Percentiles rank a stretch among this genome's conserved stretches.
These are phyloP conservation scores for Pluvianellus socialis DNA, from an alignment of 2,113 vertebrate species.

Conservation along the genomic window DNA sequence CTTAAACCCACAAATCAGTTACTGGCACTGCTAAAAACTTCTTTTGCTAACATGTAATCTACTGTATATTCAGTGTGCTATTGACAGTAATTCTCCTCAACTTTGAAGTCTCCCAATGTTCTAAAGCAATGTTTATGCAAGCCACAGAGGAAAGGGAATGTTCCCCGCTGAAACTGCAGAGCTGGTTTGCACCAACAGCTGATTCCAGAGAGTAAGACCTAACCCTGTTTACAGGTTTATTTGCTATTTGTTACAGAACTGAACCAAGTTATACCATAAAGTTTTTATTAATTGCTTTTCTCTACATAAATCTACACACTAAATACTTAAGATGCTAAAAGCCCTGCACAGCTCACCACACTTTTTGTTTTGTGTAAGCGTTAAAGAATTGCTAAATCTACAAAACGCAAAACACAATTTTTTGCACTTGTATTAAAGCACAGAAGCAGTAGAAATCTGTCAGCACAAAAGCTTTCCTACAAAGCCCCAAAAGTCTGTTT, in stretches of 20 bases:
- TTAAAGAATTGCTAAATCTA: neutral
- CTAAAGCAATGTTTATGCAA: neutral
- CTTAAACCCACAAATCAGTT: neutral
- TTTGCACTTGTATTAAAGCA: neutral
- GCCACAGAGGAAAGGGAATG: neutral
- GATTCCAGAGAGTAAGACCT: neutral
- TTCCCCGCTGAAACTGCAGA: neutral
- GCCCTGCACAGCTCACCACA: neutral
- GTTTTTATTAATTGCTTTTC: neutral
- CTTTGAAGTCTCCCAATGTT: neutral
- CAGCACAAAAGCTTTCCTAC: neutral
- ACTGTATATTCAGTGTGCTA: neutral
- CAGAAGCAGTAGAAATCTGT: neutral
- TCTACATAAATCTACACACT: neutral
- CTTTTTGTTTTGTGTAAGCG: neutral
- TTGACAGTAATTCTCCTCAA: neutral
- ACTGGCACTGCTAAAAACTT: neutral
- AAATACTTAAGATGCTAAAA: neutral
- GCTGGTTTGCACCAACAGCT: neutral
- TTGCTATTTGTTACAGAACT: neutral
- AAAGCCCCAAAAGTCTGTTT: neutral
- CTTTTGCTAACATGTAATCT: slow-evolving; percentile 14
- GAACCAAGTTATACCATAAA: neutral
- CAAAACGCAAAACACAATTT: neutral
- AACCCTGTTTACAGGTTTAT: neutral